Evolutionary conservation across 2,888 invertebrate genomes (phyloP).

Genomic region (Drosophila lacicola): DNA sequence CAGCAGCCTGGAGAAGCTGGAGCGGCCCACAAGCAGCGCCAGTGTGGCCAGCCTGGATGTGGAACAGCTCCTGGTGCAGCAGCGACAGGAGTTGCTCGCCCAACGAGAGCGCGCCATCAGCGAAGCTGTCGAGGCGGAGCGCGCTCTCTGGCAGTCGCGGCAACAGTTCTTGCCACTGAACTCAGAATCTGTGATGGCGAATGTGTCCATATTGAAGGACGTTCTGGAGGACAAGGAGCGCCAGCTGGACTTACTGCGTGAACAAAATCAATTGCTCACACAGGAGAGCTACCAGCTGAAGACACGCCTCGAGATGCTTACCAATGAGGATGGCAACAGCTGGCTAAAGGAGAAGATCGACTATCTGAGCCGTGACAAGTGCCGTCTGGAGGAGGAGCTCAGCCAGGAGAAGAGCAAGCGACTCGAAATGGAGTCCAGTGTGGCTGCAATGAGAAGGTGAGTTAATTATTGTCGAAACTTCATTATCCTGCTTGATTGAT

Average conservation of each 20-base stretch:
- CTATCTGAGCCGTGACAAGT: conserved; percentile 86
- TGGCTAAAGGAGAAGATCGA: conserved; percentile 86
- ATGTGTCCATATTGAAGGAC: conserved; percentile 88
- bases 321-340: conserved; percentile 88
- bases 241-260: conserved; percentile 88
- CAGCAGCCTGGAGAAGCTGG: conserved; percentile 91
- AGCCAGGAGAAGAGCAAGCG: conserved; percentile 83
- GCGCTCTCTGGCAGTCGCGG: conserved; percentile 83
- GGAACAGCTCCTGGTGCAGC: conserved; percentile 89
- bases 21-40: conserved; percentile 87
- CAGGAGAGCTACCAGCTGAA: conserved; percentile 89
- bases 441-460: conserved; percentile 86
- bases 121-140: conserved; percentile 86
- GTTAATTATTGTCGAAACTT: conserved; percentile 41
- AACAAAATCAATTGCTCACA: conserved; percentile 87
- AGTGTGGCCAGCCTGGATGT: conserved; percentile 72
- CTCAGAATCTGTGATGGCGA: conserved; percentile 84
- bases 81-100: conserved; percentile 87
- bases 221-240: conserved; percentile 90
- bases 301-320: conserved; percentile 89
- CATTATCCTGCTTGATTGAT: neutral
- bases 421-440: conserved; percentile 86
- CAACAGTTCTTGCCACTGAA: conserved; percentile 62
- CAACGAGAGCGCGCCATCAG: conserved; percentile 87
- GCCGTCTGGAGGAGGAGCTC: conserved; percentile 84